Percentiles rank a stretch among this genome's conserved stretches.
These are phyloP conservation scores for Caradrina clavipalpis DNA, from an alignment of 2,888 invertebrate species.

Conservation along the genomic window DNA sequence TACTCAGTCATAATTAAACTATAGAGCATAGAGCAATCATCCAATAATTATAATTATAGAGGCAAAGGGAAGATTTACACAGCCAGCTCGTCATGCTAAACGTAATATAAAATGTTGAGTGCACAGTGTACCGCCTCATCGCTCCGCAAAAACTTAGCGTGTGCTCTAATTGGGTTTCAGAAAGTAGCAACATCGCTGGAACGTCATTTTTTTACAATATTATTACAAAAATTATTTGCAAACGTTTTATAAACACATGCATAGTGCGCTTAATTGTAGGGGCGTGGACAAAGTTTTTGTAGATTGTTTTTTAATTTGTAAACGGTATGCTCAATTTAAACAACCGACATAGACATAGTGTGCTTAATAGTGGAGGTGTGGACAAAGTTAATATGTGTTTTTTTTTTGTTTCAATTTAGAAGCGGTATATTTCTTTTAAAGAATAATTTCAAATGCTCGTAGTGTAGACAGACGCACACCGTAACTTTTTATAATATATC, in stretches of 20 bases:
- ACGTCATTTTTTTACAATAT: slow-evolving; percentile 51
- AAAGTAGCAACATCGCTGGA: slow-evolving; percentile 54
- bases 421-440: no score
- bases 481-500: no score
- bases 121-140: slow-evolving; percentile 52
- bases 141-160: slow-evolving; percentile 65
- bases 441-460: no score
- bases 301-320: background rate
- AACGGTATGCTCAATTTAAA: no score
- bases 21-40: slow-evolving; percentile 12
- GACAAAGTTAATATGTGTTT: no score
- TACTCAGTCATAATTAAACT: slow-evolving; percentile 15
- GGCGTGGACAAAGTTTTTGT: slow-evolving; percentile 13
- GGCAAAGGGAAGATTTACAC: slow-evolving; percentile 40
- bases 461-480: no score
- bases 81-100: slow-evolving; percentile 37
- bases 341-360: no score
- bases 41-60: slow-evolving; percentile 26
- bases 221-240: slow-evolving; percentile 53
- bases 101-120: slow-evolving; percentile 38
- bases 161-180: slow-evolving; percentile 58
- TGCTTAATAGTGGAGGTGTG: background rate
- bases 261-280: slow-evolving; percentile 3
- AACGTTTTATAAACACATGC: slow-evolving; percentile 35
- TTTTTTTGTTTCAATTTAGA: background rate